A percentile compares a stretch with the other conserved stretches of the same genome.
Evolutionary conservation across 2,113 vertebrate genomes (phyloP).

Genomic region (Reinhardtius hippoglossoides): DNA sequence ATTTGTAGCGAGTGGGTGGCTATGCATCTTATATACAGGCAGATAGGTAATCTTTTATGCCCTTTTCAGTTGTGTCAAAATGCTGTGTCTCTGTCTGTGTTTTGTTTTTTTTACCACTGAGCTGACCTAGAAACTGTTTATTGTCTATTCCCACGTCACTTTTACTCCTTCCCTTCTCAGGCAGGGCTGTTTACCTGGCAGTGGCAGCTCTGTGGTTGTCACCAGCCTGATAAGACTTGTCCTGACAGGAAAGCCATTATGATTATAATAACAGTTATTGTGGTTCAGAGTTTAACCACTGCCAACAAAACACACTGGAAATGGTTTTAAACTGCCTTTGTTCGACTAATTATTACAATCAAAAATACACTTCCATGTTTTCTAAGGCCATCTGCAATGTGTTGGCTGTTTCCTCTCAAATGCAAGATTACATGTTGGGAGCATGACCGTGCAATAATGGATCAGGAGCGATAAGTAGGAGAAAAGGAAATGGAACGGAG

Average conservation of each 20-base stretch:
- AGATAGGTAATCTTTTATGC: conserved; percentile 48
- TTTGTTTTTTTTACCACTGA: too few species aligned
- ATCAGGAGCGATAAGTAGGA: conserved; percentile 31
- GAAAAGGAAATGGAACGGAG: conserved; percentile 31
- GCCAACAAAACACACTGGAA: conserved; percentile 57
- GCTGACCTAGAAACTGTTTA: conserved; percentile 13
- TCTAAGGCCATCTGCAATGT: conserved; percentile 59
- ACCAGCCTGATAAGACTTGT: conserved; percentile 65
- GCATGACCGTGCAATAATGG: conserved; percentile 46
- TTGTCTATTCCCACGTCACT: conserved; percentile 41
- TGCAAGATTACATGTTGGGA: conserved; percentile 55
- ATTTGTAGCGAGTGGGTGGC: conserved; percentile 9
- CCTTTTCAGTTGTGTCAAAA: conserved; percentile 60
- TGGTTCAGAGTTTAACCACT: conserved; percentile 64
- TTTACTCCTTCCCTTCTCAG: conserved; percentile 38
- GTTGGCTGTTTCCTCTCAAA: conserved; percentile 59
- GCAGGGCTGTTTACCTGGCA: conserved; percentile 68
- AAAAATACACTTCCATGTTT: conserved; percentile 66
- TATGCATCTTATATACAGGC: conserved; percentile 14
- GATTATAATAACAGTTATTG: conserved; percentile 73
- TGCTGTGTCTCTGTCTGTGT: conserved; percentile 27
- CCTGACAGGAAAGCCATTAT: conserved; percentile 69
- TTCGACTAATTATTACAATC: conserved; percentile 69
- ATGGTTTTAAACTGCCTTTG: conserved; percentile 68
- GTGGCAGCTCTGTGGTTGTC: conserved; percentile 48